phyloP scores from a whole-genome alignment of 2,113 vertebrate species.

The Nycticryphes semicollaris region DNA sequence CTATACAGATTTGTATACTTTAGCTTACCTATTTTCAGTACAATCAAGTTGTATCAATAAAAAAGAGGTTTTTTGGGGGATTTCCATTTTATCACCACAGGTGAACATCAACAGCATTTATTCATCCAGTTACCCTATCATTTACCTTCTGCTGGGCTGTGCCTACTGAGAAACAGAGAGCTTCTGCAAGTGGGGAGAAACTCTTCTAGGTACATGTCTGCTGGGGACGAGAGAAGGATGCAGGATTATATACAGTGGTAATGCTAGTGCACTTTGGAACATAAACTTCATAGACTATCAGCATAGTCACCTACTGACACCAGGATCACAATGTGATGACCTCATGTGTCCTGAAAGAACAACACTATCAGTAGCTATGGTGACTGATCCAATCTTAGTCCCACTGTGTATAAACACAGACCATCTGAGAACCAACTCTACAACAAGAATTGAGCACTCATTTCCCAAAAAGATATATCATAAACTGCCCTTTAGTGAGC shows the following conservation, averaged over 20 bases:
- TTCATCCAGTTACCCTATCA: background rate
- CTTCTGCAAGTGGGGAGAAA: background rate
- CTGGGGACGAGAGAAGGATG: background rate
- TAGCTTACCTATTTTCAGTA: background rate
- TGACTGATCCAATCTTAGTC: background rate
- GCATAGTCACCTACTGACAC: background rate
- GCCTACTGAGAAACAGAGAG: background rate
- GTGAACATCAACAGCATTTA: background rate
- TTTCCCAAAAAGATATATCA: background rate
- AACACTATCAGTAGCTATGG: background rate
- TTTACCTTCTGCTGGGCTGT: background rate
- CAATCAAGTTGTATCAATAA: background rate
- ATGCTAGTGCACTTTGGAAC: background rate
- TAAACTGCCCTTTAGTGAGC: background rate
- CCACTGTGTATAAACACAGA: background rate
- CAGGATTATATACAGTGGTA: background rate
- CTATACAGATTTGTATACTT: background rate
- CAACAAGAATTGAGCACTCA: background rate
- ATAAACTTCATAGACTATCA: background rate
- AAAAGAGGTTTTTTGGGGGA: accelerated
- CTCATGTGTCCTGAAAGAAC: background rate
- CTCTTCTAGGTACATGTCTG: background rate
- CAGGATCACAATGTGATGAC: background rate
- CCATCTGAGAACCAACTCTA: background rate
- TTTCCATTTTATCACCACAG: background rate